Evolutionary conservation across 2,888 invertebrate genomes (phyloP), one percentile per base, ranked within the genome.

Genomic region (Tethea ocularis): DNA sequence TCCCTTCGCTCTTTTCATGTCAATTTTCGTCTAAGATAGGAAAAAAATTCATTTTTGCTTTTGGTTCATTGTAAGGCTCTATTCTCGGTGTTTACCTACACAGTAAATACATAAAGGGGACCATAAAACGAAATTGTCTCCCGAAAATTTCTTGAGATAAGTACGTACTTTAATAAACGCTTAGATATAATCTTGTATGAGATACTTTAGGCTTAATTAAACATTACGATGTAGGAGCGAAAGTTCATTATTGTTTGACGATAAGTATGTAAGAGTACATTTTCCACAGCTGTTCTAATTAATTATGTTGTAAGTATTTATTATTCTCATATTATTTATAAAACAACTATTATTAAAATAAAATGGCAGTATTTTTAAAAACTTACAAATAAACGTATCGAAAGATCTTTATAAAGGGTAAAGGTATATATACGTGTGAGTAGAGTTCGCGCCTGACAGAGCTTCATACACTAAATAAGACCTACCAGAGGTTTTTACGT

Each of bases 11-110:
- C 58, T 65, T 63, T 71, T 56, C 61, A 55, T 62, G 66, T 67
- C 71, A 71, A 75, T 74, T 72, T 73, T 76, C 61, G 61, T 36
- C 57, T 33, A 61, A 64, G 62, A 64, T 41, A 68, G 66, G 62
- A 61, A 69, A 63, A 62, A 69, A 46, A 20, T 20, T 46, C n/a
- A 67, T 66, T 65, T 62, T 57, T 53, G 52, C 57, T 57, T 57
- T 62, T 56, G 17, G 46, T 10, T 46, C 46, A 46, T 46, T 46
- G 46, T 46, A 20, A 29, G 22, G 41, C 20, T n/a, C 54, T 29
- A 38, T 17, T 53, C 36, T 56, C n/a, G 52, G 15, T 29, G 33
- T 52, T 13, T 52, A 52, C 52, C 52, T 52, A 46, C 5, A 46
- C 20, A 20, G 46, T 46, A 46, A 20, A 20, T 20, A 46, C 46